Evolutionary conservation across 2,113 vertebrate genomes (phyloP).

Genomic region (Pelmatolapia mariae): DNA sequence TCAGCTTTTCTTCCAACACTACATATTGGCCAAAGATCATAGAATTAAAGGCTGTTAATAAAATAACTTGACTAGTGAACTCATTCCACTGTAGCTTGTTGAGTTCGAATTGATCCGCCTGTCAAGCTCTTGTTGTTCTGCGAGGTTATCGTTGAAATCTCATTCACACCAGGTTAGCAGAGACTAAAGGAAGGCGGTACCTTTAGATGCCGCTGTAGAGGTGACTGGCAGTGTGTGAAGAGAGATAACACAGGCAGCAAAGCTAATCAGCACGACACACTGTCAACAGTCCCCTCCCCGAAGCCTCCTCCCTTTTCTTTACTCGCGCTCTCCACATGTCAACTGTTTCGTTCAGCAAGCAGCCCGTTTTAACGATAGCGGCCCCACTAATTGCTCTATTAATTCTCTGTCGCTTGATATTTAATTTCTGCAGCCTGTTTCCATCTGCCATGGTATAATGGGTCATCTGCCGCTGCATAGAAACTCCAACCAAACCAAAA

Average conservation of each 20-base stretch:
- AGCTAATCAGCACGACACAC: slow-evolving; percentile 33
- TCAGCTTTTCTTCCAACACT: not conserved
- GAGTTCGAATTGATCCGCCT: not conserved
- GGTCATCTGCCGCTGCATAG: not conserved
- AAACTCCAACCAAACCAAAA: not conserved
- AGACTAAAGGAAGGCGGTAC: not conserved
- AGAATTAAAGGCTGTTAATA: not conserved
- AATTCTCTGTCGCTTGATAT: slow-evolving; percentile 40
- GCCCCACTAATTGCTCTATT: slow-evolving; percentile 46
- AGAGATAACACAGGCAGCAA: slow-evolving; percentile 24
- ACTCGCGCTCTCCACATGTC: slow-evolving; percentile 21
- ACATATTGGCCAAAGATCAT: not conserved
- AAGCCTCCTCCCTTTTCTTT: slow-evolving; percentile 9
- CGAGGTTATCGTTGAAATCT: slow-evolving; percentile 14
- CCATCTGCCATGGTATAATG: slow-evolving; percentile 34
- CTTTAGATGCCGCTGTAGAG: slow-evolving; percentile 2
- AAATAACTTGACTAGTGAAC: not conserved
- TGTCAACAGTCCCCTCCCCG: slow-evolving; percentile 1
- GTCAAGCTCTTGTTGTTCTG: not conserved
- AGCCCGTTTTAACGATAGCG: not conserved
- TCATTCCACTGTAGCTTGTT: not conserved
- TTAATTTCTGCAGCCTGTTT: slow-evolving; percentile 45
- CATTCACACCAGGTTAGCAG: not conserved
- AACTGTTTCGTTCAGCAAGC: slow-evolving; percentile 38
- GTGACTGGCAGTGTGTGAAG: slow-evolving; percentile 22